These are phyloP conservation scores for Sphaeridia pumilis DNA, from an alignment of 2,888 invertebrate genomes.

Conservation along the genomic window DNA sequence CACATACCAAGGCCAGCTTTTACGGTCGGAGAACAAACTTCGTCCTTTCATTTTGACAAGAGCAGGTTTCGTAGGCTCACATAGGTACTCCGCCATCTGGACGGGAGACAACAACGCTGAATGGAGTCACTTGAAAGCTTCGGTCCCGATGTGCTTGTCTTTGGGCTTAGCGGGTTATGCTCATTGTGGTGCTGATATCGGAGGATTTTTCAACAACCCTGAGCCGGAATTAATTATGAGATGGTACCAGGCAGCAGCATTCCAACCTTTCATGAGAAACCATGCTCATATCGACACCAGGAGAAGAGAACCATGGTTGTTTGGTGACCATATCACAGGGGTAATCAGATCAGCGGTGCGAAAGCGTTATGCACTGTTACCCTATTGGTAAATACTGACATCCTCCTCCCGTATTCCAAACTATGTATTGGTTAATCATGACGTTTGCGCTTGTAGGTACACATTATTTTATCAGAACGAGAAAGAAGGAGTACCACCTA, in stretches of 20 bases:
- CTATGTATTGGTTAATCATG: too few relatives aligned
- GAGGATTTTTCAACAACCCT: conserved; percentile 96
- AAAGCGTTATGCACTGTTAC: conserved; percentile 74
- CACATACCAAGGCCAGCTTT: conserved; percentile 52
- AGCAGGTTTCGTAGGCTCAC: conserved; percentile 83
- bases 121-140: conserved; percentile 79
- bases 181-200: conserved; percentile 91
- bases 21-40: conserved; percentile 52
- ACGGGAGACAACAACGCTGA: conserved; percentile 95
- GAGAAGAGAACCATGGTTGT: conserved; percentile 93
- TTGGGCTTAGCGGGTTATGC: conserved; percentile 75
- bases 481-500: conserved; percentile 70
- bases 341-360: conserved; percentile 62
- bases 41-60: conserved; percentile 87
- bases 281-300: conserved; percentile 97
- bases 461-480: conserved; percentile 84
- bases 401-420: too few relatives aligned
- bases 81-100: conserved; percentile 86
- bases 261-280: conserved; percentile 88
- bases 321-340: conserved; percentile 56
- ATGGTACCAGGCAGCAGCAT: conserved; percentile 93
- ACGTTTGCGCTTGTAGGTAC: too few relatives aligned
- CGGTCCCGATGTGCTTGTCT: conserved; percentile 86
- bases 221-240: conserved; percentile 78
- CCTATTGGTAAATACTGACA: conserved; percentile 80